phyloP scores from a whole-genome alignment of 2,113 vertebrate species.

The Falco punctatus region DNA sequence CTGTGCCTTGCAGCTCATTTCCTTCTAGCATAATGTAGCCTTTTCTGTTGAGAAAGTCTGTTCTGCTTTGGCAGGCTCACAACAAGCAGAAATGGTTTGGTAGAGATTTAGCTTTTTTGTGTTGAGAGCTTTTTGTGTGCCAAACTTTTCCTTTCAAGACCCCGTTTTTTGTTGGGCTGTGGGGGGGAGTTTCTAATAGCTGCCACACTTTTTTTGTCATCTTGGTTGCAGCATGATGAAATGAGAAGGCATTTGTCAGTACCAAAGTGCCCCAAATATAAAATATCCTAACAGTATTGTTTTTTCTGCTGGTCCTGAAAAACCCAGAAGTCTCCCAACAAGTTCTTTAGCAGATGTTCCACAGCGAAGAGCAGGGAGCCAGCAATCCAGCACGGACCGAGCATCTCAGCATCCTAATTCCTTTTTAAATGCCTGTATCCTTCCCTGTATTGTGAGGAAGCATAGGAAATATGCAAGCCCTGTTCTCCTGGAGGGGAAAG shows the following conservation, averaged over 20 bases:
- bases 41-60: constrained; percentile 68
- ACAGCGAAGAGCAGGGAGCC: not conserved
- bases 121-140: constrained; percentile 52
- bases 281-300: not conserved
- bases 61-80: constrained; percentile 67
- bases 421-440: not conserved
- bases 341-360: constrained; percentile 38
- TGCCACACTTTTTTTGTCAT: constrained; percentile 61
- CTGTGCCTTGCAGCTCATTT: constrained; percentile 69
- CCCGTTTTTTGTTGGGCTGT: constrained; percentile 4
- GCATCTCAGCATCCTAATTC: constrained; percentile 25
- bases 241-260: constrained; percentile 42
- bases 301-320: constrained; percentile 29
- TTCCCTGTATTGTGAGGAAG: not conserved
- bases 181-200: constrained; percentile 17
- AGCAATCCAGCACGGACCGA: not conserved
- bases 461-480: not conserved
- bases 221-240: constrained; percentile 44
- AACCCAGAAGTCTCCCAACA: not conserved
- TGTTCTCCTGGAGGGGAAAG: not conserved
- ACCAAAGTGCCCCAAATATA: constrained; percentile 30
- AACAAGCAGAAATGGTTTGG: constrained; percentile 56
- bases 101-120: constrained; percentile 65
- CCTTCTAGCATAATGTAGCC: constrained; percentile 67
- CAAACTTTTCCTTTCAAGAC: constrained; percentile 59